Conservation (phyloP, 2,797 vertebrate species). For the Acanthiza pusilla region DNA sequence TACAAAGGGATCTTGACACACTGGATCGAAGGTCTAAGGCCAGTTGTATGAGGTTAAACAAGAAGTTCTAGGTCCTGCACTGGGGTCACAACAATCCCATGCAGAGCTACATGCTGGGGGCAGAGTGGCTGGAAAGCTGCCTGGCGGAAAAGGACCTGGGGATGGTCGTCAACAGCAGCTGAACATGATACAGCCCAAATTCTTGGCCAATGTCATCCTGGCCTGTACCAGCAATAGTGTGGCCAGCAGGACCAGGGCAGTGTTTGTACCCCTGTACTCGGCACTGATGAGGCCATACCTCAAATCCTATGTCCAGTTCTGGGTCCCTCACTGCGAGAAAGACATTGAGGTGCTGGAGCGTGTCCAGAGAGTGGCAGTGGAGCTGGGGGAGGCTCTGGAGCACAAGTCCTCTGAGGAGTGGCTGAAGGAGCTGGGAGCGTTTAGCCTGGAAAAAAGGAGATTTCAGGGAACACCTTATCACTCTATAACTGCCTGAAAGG, state of each 20-base stretch:
- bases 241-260: background rate
- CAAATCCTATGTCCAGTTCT: accelerated
- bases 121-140: background rate
- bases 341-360: accelerated
- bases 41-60: accelerated
- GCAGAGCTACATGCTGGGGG: too few relatives aligned
- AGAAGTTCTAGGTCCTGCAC: background rate
- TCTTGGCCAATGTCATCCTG: background rate
- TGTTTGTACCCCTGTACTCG: accelerated
- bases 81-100: background rate
- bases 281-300: background rate
- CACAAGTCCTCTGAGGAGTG: accelerated
- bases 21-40: accelerated
- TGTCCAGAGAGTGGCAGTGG: accelerated
- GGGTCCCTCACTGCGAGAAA: background rate
- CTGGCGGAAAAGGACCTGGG: background rate
- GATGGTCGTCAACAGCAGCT: background rate
- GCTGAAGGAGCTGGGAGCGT: background rate
- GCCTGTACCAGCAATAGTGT: background rate
- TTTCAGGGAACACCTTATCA: background rate
- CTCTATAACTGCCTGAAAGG: background rate
- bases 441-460: background rate
- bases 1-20: background rate
- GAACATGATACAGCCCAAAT: background rate
- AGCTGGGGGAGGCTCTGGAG: background rate